phyloP scores from a whole-genome alignment of 2,888 invertebrate genomes.

The Dryococelus australis region DNA sequence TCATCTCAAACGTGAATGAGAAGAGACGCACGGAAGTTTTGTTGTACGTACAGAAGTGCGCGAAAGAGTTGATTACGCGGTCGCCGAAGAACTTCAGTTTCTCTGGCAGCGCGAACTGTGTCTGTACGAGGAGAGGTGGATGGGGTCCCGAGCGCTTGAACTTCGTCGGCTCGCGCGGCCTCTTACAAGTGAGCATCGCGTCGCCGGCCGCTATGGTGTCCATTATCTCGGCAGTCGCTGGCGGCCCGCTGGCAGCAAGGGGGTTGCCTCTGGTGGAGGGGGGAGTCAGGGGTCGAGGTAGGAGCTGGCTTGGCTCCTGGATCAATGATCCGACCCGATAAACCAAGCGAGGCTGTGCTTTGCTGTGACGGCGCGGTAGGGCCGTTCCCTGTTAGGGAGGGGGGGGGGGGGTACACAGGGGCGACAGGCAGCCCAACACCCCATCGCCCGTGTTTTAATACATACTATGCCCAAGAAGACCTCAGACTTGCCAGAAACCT shows the following conservation, averaged over 20 bases:
- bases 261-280: neutral
- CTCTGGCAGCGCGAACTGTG: no score
- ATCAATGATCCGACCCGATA: slow-evolving; percentile 43
- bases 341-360: slow-evolving; percentile 34
- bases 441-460: neutral
- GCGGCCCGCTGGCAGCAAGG: neutral
- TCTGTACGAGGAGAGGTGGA: no score
- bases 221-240: neutral
- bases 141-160: no score
- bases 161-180: neutral
- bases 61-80: no score
- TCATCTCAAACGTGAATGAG: no score
- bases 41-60: no score
- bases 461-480: no score
- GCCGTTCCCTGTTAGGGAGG: no score
- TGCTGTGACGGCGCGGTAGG: neutral
- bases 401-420: neutral
- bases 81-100: no score
- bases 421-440: neutral
- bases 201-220: neutral
- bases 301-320: slow-evolving; percentile 30
- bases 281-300: slow-evolving; percentile 22
- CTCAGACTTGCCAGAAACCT: no score
- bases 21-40: no score
- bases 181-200: neutral